Percentiles rank a stretch among this genome's conserved stretches.
phyloP scores from a whole-genome alignment of 2,888 invertebrate species.

The Philhelius pedissequus region DNA sequence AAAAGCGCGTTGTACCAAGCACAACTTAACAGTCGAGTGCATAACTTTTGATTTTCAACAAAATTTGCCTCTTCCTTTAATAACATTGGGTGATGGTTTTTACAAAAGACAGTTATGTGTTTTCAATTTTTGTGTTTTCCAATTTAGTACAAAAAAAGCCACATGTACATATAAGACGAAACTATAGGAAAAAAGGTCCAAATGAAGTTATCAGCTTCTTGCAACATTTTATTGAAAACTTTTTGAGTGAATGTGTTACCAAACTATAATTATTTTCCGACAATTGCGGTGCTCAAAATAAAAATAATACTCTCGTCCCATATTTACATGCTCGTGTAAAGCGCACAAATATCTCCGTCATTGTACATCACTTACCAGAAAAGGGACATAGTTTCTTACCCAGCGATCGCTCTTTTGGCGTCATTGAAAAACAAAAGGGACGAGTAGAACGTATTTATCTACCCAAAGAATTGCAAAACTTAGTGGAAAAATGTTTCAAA shows the following conservation, averaged over 20 bases:
- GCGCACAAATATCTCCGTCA: conserved; percentile 1
- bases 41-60: conserved; percentile 37
- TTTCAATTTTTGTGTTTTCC: conserved; percentile 23
- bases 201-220: conserved; percentile 35
- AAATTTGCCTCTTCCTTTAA: conserved; percentile 35
- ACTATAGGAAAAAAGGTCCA: conserved; percentile 33
- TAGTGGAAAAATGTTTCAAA: neutral
- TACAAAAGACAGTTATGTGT: conserved; percentile 16
- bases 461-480: conserved; percentile 20
- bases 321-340: conserved; percentile 12
- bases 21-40: conserved; percentile 15
- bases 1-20: neutral
- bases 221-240: neutral
- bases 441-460: neutral
- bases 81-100: conserved; percentile 18
- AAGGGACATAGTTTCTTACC: conserved; percentile 23
- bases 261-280: conserved; percentile 40
- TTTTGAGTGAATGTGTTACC: conserved; percentile 21
- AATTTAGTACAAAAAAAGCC: conserved; percentile 4
- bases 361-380: conserved; percentile 19
- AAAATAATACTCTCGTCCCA: conserved; percentile 13
- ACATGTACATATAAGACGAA: conserved; percentile 15
- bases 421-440: conserved; percentile 21
- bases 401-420: conserved; percentile 36
- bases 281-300: conserved; percentile 32